These are phyloP conservation scores for Lagopus leucura DNA, from an alignment of 2,113 vertebrate species.

Conservation along the genomic window DNA sequence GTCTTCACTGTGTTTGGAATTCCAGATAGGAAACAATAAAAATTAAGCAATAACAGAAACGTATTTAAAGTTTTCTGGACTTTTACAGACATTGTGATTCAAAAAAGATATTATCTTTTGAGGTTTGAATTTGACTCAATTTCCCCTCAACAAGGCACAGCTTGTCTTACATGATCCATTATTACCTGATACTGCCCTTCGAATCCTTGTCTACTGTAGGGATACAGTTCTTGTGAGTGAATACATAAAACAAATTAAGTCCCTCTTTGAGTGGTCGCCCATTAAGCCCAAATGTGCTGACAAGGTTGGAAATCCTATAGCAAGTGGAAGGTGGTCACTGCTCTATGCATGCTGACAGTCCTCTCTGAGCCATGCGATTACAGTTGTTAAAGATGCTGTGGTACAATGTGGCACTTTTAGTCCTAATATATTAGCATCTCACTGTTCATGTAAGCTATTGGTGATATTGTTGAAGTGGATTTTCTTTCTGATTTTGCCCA, in stretches of 20 bases:
- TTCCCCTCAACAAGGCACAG: not conserved
- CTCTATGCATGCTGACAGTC: not conserved
- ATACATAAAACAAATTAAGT: not conserved
- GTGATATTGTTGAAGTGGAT: not conserved
- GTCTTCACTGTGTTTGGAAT: not conserved
- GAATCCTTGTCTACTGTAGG: not conserved
- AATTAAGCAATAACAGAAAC: not conserved
- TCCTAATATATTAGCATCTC: not conserved
- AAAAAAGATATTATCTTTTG: not conserved
- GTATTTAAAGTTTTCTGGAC: not conserved
- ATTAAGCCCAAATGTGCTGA: not conserved
- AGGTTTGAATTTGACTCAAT: not conserved
- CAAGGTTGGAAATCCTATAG: not conserved
- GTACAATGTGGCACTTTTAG: not conserved
- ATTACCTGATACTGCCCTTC: not conserved
- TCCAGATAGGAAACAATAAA: not conserved
- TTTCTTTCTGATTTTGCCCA: not conserved
- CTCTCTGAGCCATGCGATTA: not conserved
- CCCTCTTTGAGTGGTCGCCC: not conserved
- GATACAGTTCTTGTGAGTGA: not conserved
- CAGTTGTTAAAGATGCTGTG: not conserved
- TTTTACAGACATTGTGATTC: not conserved
- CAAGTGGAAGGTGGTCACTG: not conserved
- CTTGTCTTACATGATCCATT: not conserved
- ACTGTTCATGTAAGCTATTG: not conserved